Evolutionary conservation across 1,140 invertebrate species (phyloP).

Genomic region (Holotrichia oblita): DNA sequence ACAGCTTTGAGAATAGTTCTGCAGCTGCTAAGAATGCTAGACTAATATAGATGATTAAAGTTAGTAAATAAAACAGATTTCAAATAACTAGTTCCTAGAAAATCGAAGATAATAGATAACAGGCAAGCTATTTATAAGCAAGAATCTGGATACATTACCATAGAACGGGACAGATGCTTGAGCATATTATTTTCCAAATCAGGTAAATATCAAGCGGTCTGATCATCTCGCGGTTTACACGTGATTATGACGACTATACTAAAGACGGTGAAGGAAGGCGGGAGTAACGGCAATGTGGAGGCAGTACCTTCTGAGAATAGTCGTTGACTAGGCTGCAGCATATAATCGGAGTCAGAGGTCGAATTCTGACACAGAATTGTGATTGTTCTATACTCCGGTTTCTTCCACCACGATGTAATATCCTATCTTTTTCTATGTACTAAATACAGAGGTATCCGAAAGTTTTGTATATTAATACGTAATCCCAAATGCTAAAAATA

Average conservation of each 20-base stretch:
- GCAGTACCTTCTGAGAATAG: conserved; percentile 1
- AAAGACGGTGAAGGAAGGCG: background rate
- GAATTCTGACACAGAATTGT: conserved; percentile 28
- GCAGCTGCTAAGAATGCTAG: no score
- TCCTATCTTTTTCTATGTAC: background rate
- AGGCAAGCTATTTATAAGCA: no score
- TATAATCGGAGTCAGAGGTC: conserved; percentile 16
- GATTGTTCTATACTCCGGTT: conserved; percentile 20
- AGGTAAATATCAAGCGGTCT: conserved; percentile 30
- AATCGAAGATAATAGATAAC: no score
- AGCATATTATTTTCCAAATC: conserved; percentile 11
- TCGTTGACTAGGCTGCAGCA: background rate
- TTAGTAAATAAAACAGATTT: no score
- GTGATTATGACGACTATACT: background rate
- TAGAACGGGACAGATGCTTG: background rate
- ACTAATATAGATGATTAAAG: no score
- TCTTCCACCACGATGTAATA: background rate
- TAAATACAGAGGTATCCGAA: no score
- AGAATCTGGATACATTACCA: no score
- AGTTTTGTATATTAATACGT: no score
- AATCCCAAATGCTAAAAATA: no score
- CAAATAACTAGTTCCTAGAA: no score
- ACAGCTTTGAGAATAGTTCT: no score
- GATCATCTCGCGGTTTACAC: conserved; percentile 2
- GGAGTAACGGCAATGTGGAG: background rate